Percentiles rank a stretch among this genome's conserved stretches.
phyloP scores from a whole-genome alignment of 2,888 invertebrate genomes.

The Rotaria magnacalcarata region DNA sequence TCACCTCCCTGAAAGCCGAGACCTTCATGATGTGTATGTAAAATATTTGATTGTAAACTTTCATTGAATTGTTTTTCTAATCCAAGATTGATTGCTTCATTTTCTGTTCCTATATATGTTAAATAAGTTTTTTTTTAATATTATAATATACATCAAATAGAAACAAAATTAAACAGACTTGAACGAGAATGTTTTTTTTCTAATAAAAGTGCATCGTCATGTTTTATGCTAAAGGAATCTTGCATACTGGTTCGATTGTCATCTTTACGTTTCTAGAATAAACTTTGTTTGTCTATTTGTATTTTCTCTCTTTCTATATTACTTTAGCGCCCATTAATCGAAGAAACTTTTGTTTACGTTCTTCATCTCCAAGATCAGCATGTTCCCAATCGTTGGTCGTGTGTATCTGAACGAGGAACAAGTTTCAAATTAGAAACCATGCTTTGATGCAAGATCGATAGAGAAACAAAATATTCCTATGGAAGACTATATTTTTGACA shows the following conservation, averaged over 20 bases:
- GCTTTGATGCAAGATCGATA: background rate
- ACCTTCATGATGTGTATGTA: slow-evolving; percentile 52
- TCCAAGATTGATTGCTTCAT: slow-evolving; percentile 47
- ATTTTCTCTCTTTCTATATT: slow-evolving; percentile 6
- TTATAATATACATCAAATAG: slow-evolving; percentile 49
- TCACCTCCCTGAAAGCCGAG: slow-evolving; percentile 51
- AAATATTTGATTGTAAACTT: slow-evolving; percentile 53
- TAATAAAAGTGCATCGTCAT: slow-evolving; percentile 49
- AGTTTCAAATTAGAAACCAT: background rate
- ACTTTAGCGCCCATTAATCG: slow-evolving; percentile 59
- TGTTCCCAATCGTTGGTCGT: slow-evolving; percentile 59
- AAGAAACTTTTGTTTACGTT: slow-evolving; percentile 57
- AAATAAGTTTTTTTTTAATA: slow-evolving; percentile 47
- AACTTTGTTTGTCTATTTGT: background rate
- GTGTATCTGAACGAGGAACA: slow-evolving; percentile 52
- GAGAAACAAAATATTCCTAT: background rate
- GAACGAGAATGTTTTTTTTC: slow-evolving; percentile 54
- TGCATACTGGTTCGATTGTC: background rate
- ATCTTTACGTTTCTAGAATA: background rate
- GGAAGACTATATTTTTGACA: background rate
- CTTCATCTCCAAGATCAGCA: slow-evolving; percentile 56
- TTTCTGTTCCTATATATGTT: slow-evolving; percentile 46
- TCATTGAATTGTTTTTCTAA: slow-evolving; percentile 55
- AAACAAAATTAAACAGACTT: slow-evolving; percentile 48
- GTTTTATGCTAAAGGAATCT: background rate